phyloP scores from a whole-genome alignment of 2,113 vertebrate genomes.

The Shinisaurus crocodilurus region DNA sequence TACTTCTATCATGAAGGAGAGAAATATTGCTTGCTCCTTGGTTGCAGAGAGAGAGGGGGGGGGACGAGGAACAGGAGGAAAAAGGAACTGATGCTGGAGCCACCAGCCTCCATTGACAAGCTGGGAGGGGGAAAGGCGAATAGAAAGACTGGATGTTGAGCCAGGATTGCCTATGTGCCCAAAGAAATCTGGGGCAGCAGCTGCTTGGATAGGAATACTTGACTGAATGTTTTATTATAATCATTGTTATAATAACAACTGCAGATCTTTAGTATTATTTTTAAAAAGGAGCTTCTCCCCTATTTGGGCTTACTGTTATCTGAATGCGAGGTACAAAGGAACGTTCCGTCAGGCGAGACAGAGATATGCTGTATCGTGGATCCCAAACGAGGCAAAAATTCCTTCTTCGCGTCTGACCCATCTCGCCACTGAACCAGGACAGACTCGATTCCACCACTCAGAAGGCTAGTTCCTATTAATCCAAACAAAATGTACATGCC shows the following conservation, averaged over 20 bases:
- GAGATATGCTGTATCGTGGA: constrained; percentile 86
- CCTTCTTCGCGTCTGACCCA: constrained; percentile 78
- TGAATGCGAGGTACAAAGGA: constrained; percentile 87
- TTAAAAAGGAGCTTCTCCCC: neutral
- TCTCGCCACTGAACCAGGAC: constrained; percentile 93
- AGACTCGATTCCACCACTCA: constrained; percentile 92
- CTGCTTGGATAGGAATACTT: neutral
- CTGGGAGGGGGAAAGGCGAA: neutral
- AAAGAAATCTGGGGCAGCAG: neutral
- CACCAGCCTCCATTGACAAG: too few species aligned
- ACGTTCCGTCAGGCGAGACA: constrained; percentile 84
- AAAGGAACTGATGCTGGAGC: too few species aligned
- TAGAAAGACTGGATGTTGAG: neutral
- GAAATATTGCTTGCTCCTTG: too few species aligned
- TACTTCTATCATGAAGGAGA: too few species aligned
- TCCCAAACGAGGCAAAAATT: constrained; percentile 93
- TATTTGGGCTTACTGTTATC: constrained; percentile 90
- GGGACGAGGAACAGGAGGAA: too few species aligned
- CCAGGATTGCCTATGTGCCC: neutral
- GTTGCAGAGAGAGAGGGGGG: too few species aligned
- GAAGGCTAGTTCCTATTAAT: constrained; percentile 84
- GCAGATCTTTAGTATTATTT: neutral
- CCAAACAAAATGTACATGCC: constrained; percentile 12
- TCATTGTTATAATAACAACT: neutral
- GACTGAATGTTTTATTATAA: neutral